phyloP scores from a whole-genome alignment of 2,888 invertebrate species.

The Neoaliturus tenellus region DNA sequence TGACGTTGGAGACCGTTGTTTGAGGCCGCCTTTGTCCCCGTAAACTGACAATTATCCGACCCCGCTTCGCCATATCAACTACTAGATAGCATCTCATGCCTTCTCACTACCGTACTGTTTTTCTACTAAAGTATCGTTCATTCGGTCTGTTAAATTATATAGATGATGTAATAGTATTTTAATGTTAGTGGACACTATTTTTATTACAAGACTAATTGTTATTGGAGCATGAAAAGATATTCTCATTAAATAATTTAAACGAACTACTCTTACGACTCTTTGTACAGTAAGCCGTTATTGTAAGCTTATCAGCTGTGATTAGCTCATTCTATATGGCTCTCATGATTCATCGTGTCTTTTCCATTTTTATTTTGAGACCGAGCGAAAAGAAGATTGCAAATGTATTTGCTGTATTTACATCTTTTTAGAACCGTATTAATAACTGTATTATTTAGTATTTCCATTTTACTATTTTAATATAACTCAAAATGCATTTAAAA shows the following conservation, averaged over 20 bases:
- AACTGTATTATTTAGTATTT: background rate
- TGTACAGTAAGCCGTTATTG: background rate
- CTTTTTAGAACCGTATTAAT: background rate
- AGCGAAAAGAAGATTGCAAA: background rate
- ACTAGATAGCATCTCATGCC: constrained; percentile 6
- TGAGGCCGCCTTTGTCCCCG: constrained; percentile 65
- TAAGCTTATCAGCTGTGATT: constrained; percentile 4
- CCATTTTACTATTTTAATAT: background rate
- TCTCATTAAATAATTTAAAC: constrained; percentile 1
- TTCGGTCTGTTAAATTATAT: constrained; percentile 10
- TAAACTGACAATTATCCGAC: constrained; percentile 49
- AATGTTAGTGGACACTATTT: constrained; percentile 45
- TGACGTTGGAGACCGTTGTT: constrained; percentile 78
- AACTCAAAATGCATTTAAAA: background rate
- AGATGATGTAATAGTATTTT: constrained; percentile 26
- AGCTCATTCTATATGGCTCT: constrained; percentile 1
- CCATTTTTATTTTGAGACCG: background rate
- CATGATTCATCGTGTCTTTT: constrained; percentile 18
- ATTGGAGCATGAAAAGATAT: constrained; percentile 29
- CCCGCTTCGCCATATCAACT: constrained; percentile 47
- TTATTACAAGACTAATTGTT: constrained; percentile 19
- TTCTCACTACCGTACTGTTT: constrained; percentile 33
- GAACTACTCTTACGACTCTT: background rate
- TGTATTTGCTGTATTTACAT: background rate
- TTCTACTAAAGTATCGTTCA: constrained; percentile 27